Evolutionary conservation across 2,113 vertebrate genomes (phyloP), one percentile per base, ranked within the genome.

Genomic region (Phrynosoma platyrhinos): DNA sequence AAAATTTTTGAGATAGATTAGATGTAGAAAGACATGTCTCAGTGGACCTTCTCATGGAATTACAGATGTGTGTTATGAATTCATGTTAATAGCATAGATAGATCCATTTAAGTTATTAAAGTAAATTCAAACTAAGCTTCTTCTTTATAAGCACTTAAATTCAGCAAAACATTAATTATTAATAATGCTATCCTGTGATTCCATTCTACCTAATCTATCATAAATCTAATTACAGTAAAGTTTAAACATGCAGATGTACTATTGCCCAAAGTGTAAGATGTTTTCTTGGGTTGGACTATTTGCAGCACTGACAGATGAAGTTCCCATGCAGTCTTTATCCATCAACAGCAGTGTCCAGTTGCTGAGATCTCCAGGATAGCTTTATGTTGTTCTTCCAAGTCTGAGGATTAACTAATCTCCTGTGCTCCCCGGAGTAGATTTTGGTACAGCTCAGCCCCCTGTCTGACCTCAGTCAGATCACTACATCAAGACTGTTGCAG

Each of bases 81-180:
- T 66, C 9, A 6, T 64, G 42, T n/a, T 4, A 91, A 52, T 79
- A 86, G 71, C 27, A 86, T 89, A 79, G 3, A 81, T 79, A 40
- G 78, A 84, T n/a, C n/a, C n/a, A 36, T 36, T 36, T 36, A 36
- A 36, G 36, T 36, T 36, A 36, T 36, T 36, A 88, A 52, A 89
- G 27, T 66, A 92, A 68, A 88, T 90, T 83, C 86, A 30, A 85
- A 68, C 82, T 90, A 13, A 87, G 42, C 78, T 90, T 87, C 32
- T 52, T 87, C 14, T 1, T 58, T 32, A 21, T 10, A 83, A 87
- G 16, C 71, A 27, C 36, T 71, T 23, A 86, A 32, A 81, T 14
- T 9, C 10, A 89, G 52, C 71, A 74, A 64, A 81, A 0, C 30
- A 79, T 82, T 21, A 81, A 64, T 0, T 79, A 9, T 3, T n/a